Base-by-base conservation (phyloP, 2,888 invertebrate genomes). In the Nowickia ferox region DNA sequence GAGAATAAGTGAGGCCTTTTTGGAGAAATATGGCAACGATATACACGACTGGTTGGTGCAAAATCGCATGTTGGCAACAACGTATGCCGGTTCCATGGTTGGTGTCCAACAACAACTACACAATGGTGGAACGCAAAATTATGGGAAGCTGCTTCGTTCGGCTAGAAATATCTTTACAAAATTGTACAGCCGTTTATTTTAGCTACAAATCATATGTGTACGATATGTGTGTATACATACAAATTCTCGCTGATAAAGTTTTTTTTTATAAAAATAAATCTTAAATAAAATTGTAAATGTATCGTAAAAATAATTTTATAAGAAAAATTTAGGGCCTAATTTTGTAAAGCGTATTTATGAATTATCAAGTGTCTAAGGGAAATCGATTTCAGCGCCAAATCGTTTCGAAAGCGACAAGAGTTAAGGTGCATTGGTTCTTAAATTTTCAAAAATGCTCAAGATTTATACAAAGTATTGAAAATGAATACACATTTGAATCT, bases 21-120 rank as follows among this genome's bases (percentile, higher is more conserved):
- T 88, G 55, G 88, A 90, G 10, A 91, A 89, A 69, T 92, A 89
- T 68, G 89, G 88, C 63, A 82, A 84, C 5, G 88, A 90, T 42
- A 91, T 91, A n/a, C 88, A 91, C 79, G 87, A 88, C 13, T 91
- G 91, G 91, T 76, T 91, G 22, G 48, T 88, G 5, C 72, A 59
- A 19, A 75, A 86, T 61, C 71, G 79, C 48, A 66, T 88, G 5
- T 84, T 87, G 10, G 63, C 55, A 15, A 44, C 80, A 22, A 66
- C 30, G 2, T 82, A 81, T 86, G 87, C 88, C 4, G 89, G 89
- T 5, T 88, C 90, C 3, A 65, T 89, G 2, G 84, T 82, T n/a
- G 87, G 79, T 19, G 87, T 87, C 11, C 76, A 11, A 51, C 79
- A n/a, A 51, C 88, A 79, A 15, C 61, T 22, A 9, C 71, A 88